Evolutionary conservation across 2,113 vertebrate genomes (phyloP).

Genomic region (Urocitellus parryii): DNA sequence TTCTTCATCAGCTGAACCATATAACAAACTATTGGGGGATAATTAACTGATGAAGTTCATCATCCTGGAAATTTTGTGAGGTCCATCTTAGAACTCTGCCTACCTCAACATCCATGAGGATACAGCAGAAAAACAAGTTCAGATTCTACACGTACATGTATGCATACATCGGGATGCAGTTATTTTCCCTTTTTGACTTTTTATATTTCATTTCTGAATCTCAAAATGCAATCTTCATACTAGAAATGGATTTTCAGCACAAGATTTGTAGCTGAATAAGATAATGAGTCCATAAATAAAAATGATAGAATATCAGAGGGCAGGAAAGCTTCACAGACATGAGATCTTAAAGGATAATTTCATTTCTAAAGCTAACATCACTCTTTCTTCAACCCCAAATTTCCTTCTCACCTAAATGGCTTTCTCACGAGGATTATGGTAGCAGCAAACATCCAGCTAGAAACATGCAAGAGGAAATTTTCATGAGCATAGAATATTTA

Average conservation of each 20-base stretch:
- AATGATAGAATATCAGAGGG: slow-evolving; percentile 41
- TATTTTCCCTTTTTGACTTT: not conserved
- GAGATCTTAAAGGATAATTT: slow-evolving; percentile 47
- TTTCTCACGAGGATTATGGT: slow-evolving; percentile 17
- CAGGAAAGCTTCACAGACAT: not conserved
- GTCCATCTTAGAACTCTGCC: not conserved
- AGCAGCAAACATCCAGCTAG: not conserved
- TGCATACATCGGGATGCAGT: not conserved
- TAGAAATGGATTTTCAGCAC: slow-evolving; percentile 41
- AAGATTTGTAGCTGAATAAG: slow-evolving; percentile 22
- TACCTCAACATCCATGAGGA: not conserved
- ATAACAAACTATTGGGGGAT: not conserved
- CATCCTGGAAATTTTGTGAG: not conserved
- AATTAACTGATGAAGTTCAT: not conserved
- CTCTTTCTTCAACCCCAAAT: slow-evolving; percentile 10
- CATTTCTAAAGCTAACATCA: slow-evolving; percentile 44
- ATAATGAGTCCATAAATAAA: slow-evolving; percentile 61
- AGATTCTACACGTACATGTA: not conserved
- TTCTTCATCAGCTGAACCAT: not conserved
- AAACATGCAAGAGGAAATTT: not conserved
- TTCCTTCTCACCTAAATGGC: not conserved
- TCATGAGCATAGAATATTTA: not conserved
- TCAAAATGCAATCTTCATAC: slow-evolving; percentile 58
- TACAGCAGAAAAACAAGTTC: not conserved
- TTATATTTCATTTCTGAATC: slow-evolving; percentile 57